Conservation (phyloP, 2,113 vertebrate genomes). For the Phocoena phocoena region DNA sequence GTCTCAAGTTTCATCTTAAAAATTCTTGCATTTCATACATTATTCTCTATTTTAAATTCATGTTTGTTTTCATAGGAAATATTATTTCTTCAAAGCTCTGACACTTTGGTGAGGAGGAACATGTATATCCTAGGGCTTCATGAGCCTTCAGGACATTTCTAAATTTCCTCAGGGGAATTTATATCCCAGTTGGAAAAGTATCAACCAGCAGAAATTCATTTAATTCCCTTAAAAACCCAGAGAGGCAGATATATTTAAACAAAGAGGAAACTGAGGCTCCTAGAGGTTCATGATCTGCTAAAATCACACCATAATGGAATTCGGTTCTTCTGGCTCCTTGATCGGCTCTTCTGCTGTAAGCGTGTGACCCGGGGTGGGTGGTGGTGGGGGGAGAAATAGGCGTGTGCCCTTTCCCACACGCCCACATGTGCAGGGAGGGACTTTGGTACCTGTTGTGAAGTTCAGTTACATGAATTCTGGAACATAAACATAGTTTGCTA, state of each 20-base stretch:
- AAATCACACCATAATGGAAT: too few species aligned
- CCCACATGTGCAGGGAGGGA: not conserved
- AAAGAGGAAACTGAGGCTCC: not conserved
- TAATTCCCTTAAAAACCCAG: not conserved
- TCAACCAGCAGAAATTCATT: not conserved
- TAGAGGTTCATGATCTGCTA: not conserved
- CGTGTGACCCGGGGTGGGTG: accelerated
- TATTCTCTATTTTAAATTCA: not conserved
- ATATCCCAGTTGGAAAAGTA: not conserved
- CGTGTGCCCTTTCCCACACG: not conserved
- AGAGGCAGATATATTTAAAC: not conserved
- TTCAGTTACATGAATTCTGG: not conserved
- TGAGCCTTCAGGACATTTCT: not conserved
- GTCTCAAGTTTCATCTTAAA: not conserved
- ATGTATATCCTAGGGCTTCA: not conserved
- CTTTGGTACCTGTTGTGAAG: not conserved
- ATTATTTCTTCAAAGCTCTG: not conserved
- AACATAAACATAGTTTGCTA: not conserved
- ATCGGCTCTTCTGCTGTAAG: not conserved
- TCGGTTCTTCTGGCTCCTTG: not conserved
- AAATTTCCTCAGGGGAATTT: not conserved
- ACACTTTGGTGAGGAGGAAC: not conserved
- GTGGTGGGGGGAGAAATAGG: not conserved
- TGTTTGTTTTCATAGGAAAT: not conserved
- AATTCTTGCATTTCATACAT: not conserved